A percentile compares a stretch with the other conserved stretches of the same genome.
Conservation (phyloP, 1,140 invertebrate genomes). For the Phthorimaea operculella region DNA sequence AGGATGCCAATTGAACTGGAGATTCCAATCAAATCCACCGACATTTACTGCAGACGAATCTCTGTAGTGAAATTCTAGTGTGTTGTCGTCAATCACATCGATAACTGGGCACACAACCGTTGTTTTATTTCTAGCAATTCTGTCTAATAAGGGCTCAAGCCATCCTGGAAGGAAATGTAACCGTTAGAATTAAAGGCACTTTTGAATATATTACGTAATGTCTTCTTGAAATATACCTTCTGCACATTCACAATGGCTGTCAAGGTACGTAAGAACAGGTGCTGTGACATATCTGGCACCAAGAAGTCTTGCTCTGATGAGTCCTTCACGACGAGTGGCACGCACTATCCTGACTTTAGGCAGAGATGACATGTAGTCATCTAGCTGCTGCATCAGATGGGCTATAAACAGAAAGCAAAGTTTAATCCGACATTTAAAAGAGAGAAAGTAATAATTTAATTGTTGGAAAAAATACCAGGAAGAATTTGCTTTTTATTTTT, state of each 20-base stretch:
- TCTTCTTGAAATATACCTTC: constrained; percentile 69
- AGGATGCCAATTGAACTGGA: constrained; percentile 96
- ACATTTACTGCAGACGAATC: constrained; percentile 89
- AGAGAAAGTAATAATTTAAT: no score
- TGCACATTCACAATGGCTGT: constrained; percentile 99
- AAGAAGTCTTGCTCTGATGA: constrained; percentile 91
- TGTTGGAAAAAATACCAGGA: no score
- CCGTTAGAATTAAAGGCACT: background rate
- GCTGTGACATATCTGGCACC: constrained; percentile 88
- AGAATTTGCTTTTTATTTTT: no score
- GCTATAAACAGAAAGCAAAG: constrained; percentile 64
- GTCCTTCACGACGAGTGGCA: constrained; percentile 85
- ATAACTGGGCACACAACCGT: constrained; percentile 95
- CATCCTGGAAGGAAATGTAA: constrained; percentile 75
- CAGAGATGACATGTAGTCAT: constrained; percentile 90
- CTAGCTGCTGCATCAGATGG: constrained; percentile 90
- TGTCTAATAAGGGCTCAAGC: constrained; percentile 94
- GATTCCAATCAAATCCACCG: constrained; percentile 98
- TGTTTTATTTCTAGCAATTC: constrained; percentile 88
- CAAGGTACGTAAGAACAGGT: constrained; percentile 93
- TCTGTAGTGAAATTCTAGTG: constrained; percentile 89
- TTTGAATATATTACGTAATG: background rate
- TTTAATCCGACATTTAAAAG: no score
- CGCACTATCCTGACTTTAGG: constrained; percentile 92
- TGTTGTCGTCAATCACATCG: constrained; percentile 92